Evolutionary conservation across 1,140 invertebrate genomes (phyloP), one percentile per base, ranked within the genome.

Genomic region (Trichonephila clavipes): DNA sequence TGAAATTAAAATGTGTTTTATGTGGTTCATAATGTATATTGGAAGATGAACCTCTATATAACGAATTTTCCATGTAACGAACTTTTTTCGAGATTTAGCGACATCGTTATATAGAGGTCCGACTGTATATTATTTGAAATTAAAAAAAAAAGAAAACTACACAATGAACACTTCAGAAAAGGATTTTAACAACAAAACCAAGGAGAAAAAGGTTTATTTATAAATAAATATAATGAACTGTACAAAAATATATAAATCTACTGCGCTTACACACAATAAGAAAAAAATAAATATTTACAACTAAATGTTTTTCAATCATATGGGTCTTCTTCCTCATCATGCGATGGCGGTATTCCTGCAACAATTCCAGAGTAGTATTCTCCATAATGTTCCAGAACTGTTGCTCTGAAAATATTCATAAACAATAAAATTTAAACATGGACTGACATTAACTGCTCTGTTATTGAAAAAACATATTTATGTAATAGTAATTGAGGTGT

Each of bases 291-390:
- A 61, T 85, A 85, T 85, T 59, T 59, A 59, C 58, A 61, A 24
- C 12, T 85, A 59, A 28, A 85, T 85, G 18, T 34, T 77, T 28
- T 81, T 85, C 21, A 85, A 28, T 85, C 83, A 21, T 59, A 85
- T 24, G 83, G 59, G 7, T 85, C 72, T n/a, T 85, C 44, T 2
- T 85, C 82, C 24, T 85, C 83, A n/a, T 85, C 83, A 16, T 85
- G 83, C 2, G 83, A 58, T 61, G 92, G 69, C 19, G 92, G 92
- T 21, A 94, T 94, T 40, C 72, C 40, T 19, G 93, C 93, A 51
- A 94, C 88, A 19, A 90, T 19, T 59, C 93, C 93, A 19, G 87
- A 61, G 44, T 94, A 94, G n/a, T 94, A 94, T 82, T 72, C 66
- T 72, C 28, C 77, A 44, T 66, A 90, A 19, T 69, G 59, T 44